Evolutionary conservation across 2,888 invertebrate species (phyloP).

Genomic region (Andrena fulva): DNA sequence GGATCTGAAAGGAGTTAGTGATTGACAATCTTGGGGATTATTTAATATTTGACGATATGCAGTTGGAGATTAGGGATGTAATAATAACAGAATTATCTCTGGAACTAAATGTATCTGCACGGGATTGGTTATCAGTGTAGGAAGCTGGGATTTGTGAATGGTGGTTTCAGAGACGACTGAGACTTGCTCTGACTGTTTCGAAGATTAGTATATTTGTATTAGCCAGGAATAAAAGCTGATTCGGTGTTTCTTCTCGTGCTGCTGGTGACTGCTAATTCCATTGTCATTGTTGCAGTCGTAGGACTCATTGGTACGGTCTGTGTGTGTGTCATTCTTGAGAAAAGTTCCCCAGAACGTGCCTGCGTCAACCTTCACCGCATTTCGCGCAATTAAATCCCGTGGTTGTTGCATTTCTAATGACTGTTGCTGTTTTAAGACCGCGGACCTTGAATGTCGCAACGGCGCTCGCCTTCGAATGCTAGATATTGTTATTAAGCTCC

Average conservation of each 20-base stretch:
- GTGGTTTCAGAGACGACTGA: background rate
- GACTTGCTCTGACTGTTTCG: background rate
- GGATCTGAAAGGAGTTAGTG: background rate
- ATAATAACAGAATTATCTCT: no score
- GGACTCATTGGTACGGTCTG: slow-evolving; percentile 16
- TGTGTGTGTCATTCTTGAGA: slow-evolving; percentile 43
- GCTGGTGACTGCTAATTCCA: slow-evolving; percentile 40
- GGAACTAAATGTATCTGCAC: background rate
- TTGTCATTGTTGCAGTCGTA: slow-evolving; percentile 39
- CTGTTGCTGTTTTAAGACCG: slow-evolving; percentile 45
- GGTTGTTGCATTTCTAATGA: slow-evolving; percentile 54
- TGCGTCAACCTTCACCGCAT: slow-evolving; percentile 60
- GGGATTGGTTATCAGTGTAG: background rate
- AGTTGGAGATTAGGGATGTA: no score
- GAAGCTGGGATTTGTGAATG: background rate
- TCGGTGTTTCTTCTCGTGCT: slow-evolving; percentile 42
- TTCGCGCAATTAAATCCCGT: slow-evolving; percentile 57
- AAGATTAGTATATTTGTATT: background rate
- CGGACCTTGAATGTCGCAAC: slow-evolving; percentile 25
- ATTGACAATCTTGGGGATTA: background rate
- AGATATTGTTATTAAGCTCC: slow-evolving; percentile 9
- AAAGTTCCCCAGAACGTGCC: slow-evolving; percentile 44
- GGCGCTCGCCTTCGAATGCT: slow-evolving; percentile 25
- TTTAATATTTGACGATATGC: background rate
- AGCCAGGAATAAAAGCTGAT: slow-evolving; percentile 31